These are phyloP conservation scores for Napeogenes inachia DNA, from an alignment of 2,888 invertebrate species.

Conservation along the genomic window DNA sequence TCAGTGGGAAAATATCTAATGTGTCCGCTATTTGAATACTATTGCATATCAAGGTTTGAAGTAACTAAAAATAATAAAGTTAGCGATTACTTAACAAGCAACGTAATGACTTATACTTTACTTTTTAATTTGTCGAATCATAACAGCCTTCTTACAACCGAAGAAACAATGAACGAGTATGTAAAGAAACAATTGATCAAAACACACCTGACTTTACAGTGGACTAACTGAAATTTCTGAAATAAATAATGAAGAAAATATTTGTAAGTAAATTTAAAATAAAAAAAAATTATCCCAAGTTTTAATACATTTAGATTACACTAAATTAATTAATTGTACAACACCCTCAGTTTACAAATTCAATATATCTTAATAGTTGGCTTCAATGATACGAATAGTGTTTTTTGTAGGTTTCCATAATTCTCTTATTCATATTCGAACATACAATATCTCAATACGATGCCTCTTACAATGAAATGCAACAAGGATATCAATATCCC, in stretches of 20 bases:
- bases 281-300: neutral
- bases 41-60: too few species aligned
- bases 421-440: slow-evolving; percentile 19
- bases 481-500: slow-evolving; percentile 18
- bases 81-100: slow-evolving; percentile 13
- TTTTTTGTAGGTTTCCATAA: slow-evolving; percentile 26
- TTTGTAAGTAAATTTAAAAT: slow-evolving; percentile 9
- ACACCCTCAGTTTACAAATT: too few species aligned
- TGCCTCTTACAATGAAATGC: slow-evolving; percentile 9
- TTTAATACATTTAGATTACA: too few species aligned
- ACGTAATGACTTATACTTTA: slow-evolving; percentile 8
- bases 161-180: slow-evolving; percentile 18
- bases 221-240: neutral
- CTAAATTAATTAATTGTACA: too few species aligned
- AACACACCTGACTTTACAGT: slow-evolving; percentile 14
- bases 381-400: neutral
- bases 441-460: slow-evolving; percentile 20
- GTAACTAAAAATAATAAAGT: too few species aligned
- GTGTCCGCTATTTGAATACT: too few species aligned
- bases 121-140: slow-evolving; percentile 8
- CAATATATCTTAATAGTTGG: too few species aligned
- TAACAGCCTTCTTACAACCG: slow-evolving; percentile 25
- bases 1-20: too few species aligned
- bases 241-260: slow-evolving; percentile 9
- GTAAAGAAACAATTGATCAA: slow-evolving; percentile 8